These are phyloP conservation scores for Merops nubicus DNA, from an alignment of 2,113 vertebrate species.

Conservation along the genomic window DNA sequence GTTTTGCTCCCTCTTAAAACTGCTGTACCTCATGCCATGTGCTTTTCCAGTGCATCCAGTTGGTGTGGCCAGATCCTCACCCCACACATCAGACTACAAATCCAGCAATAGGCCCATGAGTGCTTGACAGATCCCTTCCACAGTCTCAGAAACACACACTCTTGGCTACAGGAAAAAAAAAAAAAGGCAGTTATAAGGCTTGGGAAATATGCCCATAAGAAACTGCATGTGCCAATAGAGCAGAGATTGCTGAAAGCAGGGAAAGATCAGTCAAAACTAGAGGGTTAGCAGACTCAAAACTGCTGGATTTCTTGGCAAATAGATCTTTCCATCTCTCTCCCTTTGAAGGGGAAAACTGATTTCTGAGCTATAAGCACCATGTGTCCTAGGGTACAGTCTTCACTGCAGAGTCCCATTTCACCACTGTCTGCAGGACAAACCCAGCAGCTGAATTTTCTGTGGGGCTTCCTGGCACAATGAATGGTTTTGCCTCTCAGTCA, in stretches of 20 bases:
- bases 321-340: neutral
- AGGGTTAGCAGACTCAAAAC: neutral
- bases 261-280: neutral
- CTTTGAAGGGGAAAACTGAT: neutral
- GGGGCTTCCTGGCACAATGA: neutral
- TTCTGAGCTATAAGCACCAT: neutral
- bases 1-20: neutral
- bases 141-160: neutral
- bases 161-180: neutral
- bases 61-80: accelerated
- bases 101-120: neutral
- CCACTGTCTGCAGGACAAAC: neutral
- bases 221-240: neutral
- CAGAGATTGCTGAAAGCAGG: neutral
- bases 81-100: accelerated
- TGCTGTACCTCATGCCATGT: neutral
- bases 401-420: neutral
- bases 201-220: neutral
- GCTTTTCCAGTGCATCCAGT: neutral
- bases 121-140: neutral
- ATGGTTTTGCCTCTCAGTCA: neutral
- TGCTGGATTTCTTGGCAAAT: neutral
- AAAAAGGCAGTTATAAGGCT: neutral
- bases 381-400: neutral
- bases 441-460: neutral